Percentiles rank a stretch among this genome's conserved stretches.
Conservation (phyloP, 2,797 vertebrate species). For the Aldrovandia affinis region DNA sequence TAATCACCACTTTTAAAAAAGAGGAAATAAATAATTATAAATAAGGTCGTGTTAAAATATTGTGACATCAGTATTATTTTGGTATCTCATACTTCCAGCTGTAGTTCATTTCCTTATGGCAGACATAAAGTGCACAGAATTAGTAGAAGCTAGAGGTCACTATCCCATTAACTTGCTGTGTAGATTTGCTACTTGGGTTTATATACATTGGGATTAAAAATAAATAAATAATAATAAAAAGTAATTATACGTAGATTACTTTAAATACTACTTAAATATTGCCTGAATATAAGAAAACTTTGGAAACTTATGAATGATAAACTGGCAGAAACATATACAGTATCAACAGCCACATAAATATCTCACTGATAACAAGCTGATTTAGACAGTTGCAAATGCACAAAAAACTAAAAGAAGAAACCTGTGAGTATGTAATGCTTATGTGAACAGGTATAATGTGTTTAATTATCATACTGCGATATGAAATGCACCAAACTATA, state of each 20-base stretch:
- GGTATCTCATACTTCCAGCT: constrained; percentile 52
- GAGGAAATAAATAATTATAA: constrained; percentile 44
- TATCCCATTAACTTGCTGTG: constrained; percentile 46
- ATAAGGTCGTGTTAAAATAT: constrained; percentile 43
- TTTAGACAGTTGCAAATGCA: too few species aligned
- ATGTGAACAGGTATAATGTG: too few species aligned
- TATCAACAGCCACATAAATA: too few species aligned
- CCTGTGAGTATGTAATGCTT: too few species aligned
- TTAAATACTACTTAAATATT: too few species aligned
- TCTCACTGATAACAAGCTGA: too few species aligned
- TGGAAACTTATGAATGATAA: background rate
- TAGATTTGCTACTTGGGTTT: constrained; percentile 40
- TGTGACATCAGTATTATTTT: constrained; percentile 33
- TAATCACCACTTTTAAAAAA: constrained; percentile 41
- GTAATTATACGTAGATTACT: background rate
- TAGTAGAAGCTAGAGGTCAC: constrained; percentile 35
- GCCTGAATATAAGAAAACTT: constrained; percentile 21
- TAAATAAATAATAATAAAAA: too few species aligned
- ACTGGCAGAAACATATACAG: constrained; percentile 8
- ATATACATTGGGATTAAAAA: constrained; percentile 31
- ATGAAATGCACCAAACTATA: too few species aligned
- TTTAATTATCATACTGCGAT: too few species aligned
- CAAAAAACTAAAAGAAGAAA: too few species aligned
- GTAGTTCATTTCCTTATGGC: constrained; percentile 31
- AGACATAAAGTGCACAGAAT: constrained; percentile 46